phyloP scores from a whole-genome alignment of 1,140 invertebrate species.

The Drosophila santomea region DNA sequence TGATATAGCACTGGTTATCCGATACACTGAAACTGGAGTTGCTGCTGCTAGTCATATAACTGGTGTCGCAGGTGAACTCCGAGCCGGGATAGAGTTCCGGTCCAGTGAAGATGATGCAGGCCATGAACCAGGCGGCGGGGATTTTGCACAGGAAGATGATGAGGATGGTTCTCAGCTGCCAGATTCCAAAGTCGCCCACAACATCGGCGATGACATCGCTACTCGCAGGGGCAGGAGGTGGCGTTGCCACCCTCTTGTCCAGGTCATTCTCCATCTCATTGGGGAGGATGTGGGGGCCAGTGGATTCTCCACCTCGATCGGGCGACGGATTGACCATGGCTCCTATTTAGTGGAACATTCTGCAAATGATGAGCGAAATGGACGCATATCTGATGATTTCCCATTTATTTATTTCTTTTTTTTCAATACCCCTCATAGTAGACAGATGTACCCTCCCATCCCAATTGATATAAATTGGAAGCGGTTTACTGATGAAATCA shows the following conservation, averaged over 20 bases:
- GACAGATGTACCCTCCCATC: too few species aligned
- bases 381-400: conserved; percentile 9
- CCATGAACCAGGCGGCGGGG: conserved; percentile 85
- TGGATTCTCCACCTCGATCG: conserved; percentile 22
- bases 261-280: conserved; percentile 26
- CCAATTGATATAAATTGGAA: conserved; percentile 76
- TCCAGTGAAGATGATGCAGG: conserved; percentile 84
- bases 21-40: conserved; percentile 49
- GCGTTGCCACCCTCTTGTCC: conserved; percentile 2
- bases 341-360: conserved; percentile 51
- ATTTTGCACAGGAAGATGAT: conserved; percentile 85
- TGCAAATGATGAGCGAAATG: conserved; percentile 15
- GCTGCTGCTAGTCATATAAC: conserved; percentile 26
- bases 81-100: conserved; percentile 72
- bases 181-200: conserved; percentile 84
- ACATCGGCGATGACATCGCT: conserved; percentile 78
- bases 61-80: conserved; percentile 69
- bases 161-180: conserved; percentile 84
- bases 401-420: conserved; percentile 17
- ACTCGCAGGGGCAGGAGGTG: conserved; percentile 11
- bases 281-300: conserved; percentile 15
- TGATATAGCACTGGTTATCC: conserved; percentile 67
- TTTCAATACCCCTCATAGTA: conserved; percentile 2
- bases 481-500: conserved; percentile 64
- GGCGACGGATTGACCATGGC: conserved; percentile 57